Base-by-base conservation (phyloP, 2,797 vertebrate species). In the Crocidura indochinensis region DNA sequence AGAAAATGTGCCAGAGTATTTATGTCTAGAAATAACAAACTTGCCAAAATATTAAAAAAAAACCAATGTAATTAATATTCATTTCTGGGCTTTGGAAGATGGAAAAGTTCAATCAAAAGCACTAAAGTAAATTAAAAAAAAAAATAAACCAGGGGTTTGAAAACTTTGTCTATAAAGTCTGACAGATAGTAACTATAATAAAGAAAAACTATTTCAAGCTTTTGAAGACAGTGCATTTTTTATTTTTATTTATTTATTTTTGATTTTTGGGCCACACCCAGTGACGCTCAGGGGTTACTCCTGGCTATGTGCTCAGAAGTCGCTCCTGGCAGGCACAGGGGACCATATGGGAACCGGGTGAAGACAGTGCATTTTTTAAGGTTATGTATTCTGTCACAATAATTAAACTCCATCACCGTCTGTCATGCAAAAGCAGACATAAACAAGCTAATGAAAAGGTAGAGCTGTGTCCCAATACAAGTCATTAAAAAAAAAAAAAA, bases 1-100 rank as follows among this genome's bases (percentile, higher is more conserved):
- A 89, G 78, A 96, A 78, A 95, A 87, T 51, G 67, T 97, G 94
- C 94, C 95, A 97, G 93, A 94, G 84, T 96, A 92, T 92, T 96
- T 88, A 87, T 15, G 44, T 91, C 80, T 95, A 92, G 77, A 95
- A 97, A 91, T 87, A 75, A 83, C 92, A 84, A 96, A 87, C 84
- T 82, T 95, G 95, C 87, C 86, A 97, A 94, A 95, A 81, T 69
- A 93, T 73, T 62, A 44, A 72, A 68, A 87, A 87, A 89, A 19
- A 15, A n/a, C n/a, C 6, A 5, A 88, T 92, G 94, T 44, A 83
- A 91, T 88, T 95, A 96, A 93, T 93, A 73, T 91, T 96, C 93
- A 97, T 88, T 69, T 67, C 81, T 2, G 0, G 74, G 51, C 82
- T 95, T 96, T 65, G 38, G 51, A 93, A 94, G 73, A 84, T 94